These are phyloP conservation scores for Polietes domitor DNA, from an alignment of 2,888 invertebrate species.

Conservation along the genomic window DNA sequence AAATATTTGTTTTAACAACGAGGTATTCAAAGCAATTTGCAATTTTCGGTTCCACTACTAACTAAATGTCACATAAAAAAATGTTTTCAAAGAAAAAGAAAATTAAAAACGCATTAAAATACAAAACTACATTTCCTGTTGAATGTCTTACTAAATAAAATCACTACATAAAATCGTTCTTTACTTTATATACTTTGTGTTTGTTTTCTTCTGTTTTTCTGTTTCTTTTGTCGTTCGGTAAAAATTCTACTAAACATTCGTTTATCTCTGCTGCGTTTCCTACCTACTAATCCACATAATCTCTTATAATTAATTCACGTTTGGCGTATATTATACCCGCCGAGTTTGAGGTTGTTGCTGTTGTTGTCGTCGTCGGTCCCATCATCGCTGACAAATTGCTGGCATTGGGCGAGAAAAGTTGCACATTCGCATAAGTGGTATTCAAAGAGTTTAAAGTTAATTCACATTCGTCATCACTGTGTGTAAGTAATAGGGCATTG, in stretches of 20 bases:
- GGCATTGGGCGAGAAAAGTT: conserved; percentile 56
- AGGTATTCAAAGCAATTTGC: conserved; percentile 50
- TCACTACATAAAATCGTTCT: conserved; percentile 25
- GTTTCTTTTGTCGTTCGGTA: background rate
- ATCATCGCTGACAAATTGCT: conserved; percentile 32
- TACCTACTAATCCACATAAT: conserved; percentile 74
- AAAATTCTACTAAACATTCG: background rate
- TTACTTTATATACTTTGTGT: conserved; percentile 6
- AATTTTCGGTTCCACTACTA: conserved; percentile 38
- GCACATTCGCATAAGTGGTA: conserved; percentile 62
- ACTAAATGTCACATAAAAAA: conserved; percentile 9
- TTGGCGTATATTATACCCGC: conserved; percentile 69
- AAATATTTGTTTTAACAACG: conserved; percentile 29
- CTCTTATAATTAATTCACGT: conserved; percentile 76
- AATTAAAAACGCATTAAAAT: background rate
- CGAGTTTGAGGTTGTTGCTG: conserved; percentile 56
- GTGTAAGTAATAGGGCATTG: conserved; percentile 73
- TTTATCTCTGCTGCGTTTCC: background rate
- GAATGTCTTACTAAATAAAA: background rate
- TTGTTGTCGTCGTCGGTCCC: conserved; percentile 12
- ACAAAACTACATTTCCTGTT: background rate
- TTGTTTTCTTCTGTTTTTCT: background rate
- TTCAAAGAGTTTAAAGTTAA: conserved; percentile 63
- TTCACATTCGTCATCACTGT: conserved; percentile 68
- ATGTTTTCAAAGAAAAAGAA: conserved; percentile 15